Evolutionary conservation across 2,888 invertebrate species (phyloP).

Genomic region (Heliconius ethilla): DNA sequence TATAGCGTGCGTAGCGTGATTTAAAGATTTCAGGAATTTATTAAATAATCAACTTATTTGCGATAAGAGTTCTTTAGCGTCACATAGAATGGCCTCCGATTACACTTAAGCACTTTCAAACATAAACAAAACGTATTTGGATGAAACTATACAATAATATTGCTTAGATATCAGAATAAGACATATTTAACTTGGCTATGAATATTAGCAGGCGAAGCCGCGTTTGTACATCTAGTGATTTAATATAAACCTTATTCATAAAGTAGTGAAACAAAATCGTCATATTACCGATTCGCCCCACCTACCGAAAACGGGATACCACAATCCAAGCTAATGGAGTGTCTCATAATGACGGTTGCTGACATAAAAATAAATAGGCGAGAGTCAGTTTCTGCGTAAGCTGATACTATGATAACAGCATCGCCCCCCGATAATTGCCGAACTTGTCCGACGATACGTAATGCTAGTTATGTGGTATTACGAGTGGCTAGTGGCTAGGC

Average conservation of each 20-base stretch:
- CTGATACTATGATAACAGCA: constrained; percentile 83
- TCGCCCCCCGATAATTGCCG: constrained; percentile 80
- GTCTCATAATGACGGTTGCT: constrained; percentile 82
- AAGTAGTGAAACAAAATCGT: constrained; percentile 49
- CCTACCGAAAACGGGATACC: constrained; percentile 79
- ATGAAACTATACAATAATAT: too few species aligned
- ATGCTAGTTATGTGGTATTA: constrained; percentile 71
- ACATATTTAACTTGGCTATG: too few species aligned
- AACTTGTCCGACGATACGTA: constrained; percentile 66
- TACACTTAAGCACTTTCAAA: too few species aligned
- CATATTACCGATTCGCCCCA: constrained; percentile 72
- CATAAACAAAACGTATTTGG: too few species aligned
- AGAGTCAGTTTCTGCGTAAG: constrained; percentile 82
- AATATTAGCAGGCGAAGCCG: too few species aligned
- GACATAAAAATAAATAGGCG: constrained; percentile 83
- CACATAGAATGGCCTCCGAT: too few species aligned
- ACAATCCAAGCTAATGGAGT: constrained; percentile 83
- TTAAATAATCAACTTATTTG: too few species aligned
- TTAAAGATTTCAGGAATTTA: not conserved
- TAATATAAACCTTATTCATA: constrained; percentile 40
- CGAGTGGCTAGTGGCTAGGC: constrained; percentile 31
- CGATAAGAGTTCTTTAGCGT: not conserved
- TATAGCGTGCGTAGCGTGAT: not conserved
- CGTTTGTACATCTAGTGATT: constrained; percentile 6
- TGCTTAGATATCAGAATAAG: too few species aligned